These are phyloP conservation scores for Drosophila stalkeri DNA, from an alignment of 2,888 invertebrate species.

Conservation along the genomic window DNA sequence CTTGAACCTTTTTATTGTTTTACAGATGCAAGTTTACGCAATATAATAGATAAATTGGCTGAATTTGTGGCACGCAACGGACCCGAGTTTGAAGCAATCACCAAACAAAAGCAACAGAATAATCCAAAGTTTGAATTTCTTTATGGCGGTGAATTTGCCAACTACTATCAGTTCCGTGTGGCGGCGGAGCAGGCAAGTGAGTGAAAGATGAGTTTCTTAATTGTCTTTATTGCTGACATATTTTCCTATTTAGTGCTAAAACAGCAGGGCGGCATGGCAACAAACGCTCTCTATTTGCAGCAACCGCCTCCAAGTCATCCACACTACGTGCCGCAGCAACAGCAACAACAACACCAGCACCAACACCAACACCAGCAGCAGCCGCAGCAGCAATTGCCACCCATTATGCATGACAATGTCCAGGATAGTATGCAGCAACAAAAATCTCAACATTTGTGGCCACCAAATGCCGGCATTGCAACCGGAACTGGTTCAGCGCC, in stretches of 20 bases:
- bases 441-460: conserved; percentile 65
- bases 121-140: conserved; percentile 99
- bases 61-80: conserved; percentile 99
- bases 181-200: conserved; percentile 97
- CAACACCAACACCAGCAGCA: conserved; percentile 83
- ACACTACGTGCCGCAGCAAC: conserved; percentile 64
- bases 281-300: conserved; percentile 57
- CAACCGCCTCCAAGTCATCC: conserved; percentile 66
- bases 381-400: conserved; percentile 33
- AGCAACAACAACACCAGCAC: conserved; percentile 76
- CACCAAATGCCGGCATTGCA: conserved; percentile 28
- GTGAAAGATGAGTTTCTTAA: conserved; percentile 70
- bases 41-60: conserved; percentile 99
- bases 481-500: conserved; percentile 11
- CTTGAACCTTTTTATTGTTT: conserved; percentile 22
- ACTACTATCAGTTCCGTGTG: conserved; percentile 98
- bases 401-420: conserved; percentile 42
- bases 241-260: conserved; percentile 88
- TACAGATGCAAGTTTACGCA: conserved; percentile 95
- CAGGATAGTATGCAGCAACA: conserved; percentile 54
- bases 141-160: conserved; percentile 97
- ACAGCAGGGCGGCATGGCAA: conserved; percentile 87
- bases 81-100: conserved; percentile 99
- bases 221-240: neutral
- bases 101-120: conserved; percentile 98